Evolutionary conservation across 2,113 vertebrate species (phyloP).

Genomic region (Clupea harengus): DNA sequence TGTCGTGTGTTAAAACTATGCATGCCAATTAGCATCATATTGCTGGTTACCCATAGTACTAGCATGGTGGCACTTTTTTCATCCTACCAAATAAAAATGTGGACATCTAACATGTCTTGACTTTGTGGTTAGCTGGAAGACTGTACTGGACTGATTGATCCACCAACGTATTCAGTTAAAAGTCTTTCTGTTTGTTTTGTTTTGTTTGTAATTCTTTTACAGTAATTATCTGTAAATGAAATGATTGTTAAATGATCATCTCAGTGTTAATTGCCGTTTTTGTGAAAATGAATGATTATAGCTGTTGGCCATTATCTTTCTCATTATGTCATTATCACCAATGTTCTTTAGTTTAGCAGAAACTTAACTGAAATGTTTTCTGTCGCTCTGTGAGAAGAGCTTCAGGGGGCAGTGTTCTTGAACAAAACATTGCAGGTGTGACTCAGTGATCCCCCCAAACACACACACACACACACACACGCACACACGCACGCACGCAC

Average conservation of each 20-base stretch:
- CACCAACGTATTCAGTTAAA: background rate
- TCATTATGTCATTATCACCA: constrained; percentile 2
- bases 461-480: constrained; percentile 30
- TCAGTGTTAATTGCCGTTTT: background rate
- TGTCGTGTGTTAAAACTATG: too few relatives aligned
- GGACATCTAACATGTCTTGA: background rate
- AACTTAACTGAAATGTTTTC: background rate
- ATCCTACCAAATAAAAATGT: too few relatives aligned
- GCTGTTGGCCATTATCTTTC: background rate
- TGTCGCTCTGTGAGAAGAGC: background rate
- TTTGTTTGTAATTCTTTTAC: background rate
- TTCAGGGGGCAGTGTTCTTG: constrained; percentile 22
- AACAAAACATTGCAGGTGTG: constrained; percentile 59
- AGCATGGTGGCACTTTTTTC: too few relatives aligned
- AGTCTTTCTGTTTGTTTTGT: background rate
- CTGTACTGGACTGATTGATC: background rate
- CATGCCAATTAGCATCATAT: too few relatives aligned
- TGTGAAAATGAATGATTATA: constrained; percentile 6
- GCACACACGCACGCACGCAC: background rate
- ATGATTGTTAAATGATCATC: background rate
- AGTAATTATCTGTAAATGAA: background rate
- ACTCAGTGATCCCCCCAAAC: constrained; percentile 55
- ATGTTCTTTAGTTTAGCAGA: background rate
- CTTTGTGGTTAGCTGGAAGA: background rate
- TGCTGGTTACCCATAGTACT: too few relatives aligned